Conservation (phyloP, 1,140 invertebrate genomes). For the Lysiphlebus fabarum region DNA sequence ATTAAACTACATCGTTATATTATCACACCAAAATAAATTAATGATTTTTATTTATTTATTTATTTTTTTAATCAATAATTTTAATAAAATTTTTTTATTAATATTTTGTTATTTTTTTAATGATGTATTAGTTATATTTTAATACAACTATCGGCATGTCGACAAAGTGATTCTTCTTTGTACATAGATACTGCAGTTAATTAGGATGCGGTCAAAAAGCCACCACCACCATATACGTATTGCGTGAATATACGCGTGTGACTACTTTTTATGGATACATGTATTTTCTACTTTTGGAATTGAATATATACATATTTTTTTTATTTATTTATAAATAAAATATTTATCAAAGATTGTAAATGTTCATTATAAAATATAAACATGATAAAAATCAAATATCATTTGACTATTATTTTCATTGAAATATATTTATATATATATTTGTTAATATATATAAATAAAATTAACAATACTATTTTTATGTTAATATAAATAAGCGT, state of each 20-base stretch:
- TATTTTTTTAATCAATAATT: slow-evolving; percentile 7
- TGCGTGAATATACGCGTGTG: slow-evolving; percentile 23
- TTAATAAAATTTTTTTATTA: not conserved
- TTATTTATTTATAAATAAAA: too few relatives aligned
- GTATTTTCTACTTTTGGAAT: slow-evolving; percentile 19
- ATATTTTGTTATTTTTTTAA: too few relatives aligned
- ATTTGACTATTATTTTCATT: too few relatives aligned
- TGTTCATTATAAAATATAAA: too few relatives aligned
- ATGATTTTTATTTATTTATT: slow-evolving; percentile 14
- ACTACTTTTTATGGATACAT: slow-evolving; percentile 22
- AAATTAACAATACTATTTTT: too few relatives aligned
- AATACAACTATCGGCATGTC: not conserved
- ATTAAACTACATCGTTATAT: slow-evolving; percentile 25
- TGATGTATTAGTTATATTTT: too few relatives aligned
- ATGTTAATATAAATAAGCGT: too few relatives aligned
- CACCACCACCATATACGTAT: slow-evolving; percentile 24
- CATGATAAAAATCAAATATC: too few relatives aligned
- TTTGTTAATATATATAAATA: too few relatives aligned
- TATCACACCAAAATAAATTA: slow-evolving; percentile 25
- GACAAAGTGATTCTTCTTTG: slow-evolving; percentile 26
- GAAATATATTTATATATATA: too few relatives aligned
- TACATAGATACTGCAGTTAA: slow-evolving; percentile 20
- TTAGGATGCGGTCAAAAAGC: slow-evolving; percentile 24
- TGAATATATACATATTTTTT: slow-evolving; percentile 3
- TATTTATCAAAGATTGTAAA: too few relatives aligned